A percentile compares a stretch with the other conserved stretches of the same genome.
Evolutionary conservation across 2,113 vertebrate species (phyloP).

Genomic region (Siphamia tubifer): DNA sequence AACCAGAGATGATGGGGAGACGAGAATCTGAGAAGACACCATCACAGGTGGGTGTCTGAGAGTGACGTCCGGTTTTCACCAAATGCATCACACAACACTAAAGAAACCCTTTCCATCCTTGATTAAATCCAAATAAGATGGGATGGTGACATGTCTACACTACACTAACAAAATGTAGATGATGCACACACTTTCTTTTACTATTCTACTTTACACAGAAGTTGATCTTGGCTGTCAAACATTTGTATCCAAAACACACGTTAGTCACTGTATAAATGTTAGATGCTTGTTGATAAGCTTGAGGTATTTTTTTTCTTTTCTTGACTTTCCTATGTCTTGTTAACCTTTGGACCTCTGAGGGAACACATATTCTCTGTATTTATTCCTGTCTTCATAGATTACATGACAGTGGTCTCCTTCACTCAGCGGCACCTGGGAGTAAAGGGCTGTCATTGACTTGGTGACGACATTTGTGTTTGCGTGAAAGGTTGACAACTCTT

Average conservation of each 20-base stretch:
- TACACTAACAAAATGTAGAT: too few relatives aligned
- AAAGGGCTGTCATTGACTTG: conserved; percentile 88
- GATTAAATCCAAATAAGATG: neutral
- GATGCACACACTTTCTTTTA: neutral
- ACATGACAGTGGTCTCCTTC: conserved; percentile 92
- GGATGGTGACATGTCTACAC: too few relatives aligned
- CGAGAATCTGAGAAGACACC: conserved; percentile 21
- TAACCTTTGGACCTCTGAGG: conserved; percentile 74
- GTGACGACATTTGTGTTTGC: conserved; percentile 76
- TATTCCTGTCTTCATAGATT: conserved; percentile 97
- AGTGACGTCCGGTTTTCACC: neutral
- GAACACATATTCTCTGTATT: conserved; percentile 89
- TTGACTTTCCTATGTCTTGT: conserved; percentile 73
- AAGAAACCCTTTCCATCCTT: neutral
- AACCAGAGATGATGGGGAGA: conserved; percentile 54
- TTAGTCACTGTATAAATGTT: neutral
- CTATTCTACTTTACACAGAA: neutral
- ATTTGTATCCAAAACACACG: neutral
- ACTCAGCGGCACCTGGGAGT: conserved; percentile 86
- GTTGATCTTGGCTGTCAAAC: neutral
- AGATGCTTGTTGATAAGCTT: neutral
- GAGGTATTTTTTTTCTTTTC: conserved; percentile 66
- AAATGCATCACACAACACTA: neutral
- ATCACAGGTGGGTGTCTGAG: conserved; percentile 65
- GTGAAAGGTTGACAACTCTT: conserved; percentile 62